Evolutionary conservation across 2,888 invertebrate species (phyloP), one percentile per base, ranked within the genome.

Genomic region (Glaucopsyche alexis): DNA sequence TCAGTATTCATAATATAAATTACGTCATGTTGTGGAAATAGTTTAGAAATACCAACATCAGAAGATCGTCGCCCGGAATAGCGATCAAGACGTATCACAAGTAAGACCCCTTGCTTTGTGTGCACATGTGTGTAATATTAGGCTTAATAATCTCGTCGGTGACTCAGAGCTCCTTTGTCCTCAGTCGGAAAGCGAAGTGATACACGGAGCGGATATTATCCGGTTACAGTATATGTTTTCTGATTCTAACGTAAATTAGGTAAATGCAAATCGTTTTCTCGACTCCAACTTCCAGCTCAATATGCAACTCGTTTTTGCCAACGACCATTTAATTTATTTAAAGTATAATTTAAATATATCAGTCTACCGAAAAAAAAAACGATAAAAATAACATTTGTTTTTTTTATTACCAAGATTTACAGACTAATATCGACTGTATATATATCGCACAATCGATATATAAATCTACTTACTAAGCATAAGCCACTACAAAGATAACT

Each of bases 141-240:
- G 85, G 83, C 80, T 82, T 84, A 85, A 85, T 85, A 87, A 86
- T 88, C 83, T 85, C 75, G 83, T 80, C 83, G 85, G 78, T 91
- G 91, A 90, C 80, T 89, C 90, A 90, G 71, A 73, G 64, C 78
- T 81, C 78, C 89, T 89, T 90, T 90, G 90, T 90, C 83, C 81
- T 80, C 80, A 71, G 74, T 78, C 76, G 76, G 78, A 80, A 82
- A 81, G 80, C 77, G 73, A 77, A 81, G 79, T 73, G 71, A 72
- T 72, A 74, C 74, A 74, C 73, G 71, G 52, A 60, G 16, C 71
- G 73, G 71, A 73, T 72, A 67, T 16, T 74, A 38, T 64, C 7
- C 16, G 42, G 40, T 13, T 69, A 55, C 16, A 71, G 5, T 29
- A 11, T 49, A 16, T 60, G 11, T 60, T 60, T 29, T 60, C 29